Evolutionary conservation across 2,113 vertebrate genomes (phyloP), one percentile per base, ranked within the genome.

Genomic region (Paracanthobrama guichenoti): DNA sequence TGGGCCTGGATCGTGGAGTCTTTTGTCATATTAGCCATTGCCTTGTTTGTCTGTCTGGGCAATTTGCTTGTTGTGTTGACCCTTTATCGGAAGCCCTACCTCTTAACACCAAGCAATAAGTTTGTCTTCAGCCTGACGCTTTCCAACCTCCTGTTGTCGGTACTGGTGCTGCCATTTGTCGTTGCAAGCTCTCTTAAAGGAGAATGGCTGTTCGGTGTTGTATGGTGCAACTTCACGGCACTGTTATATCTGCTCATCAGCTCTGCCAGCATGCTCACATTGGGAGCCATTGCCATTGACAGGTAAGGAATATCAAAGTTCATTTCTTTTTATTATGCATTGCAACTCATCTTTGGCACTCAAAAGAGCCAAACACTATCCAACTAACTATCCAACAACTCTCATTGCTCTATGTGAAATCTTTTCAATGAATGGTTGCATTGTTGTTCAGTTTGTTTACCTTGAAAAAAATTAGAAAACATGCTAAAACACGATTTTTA

Each of bases 21-120:
- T 0, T 82, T 96, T 31, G 94, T 96, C 86, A 96, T 99, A n/a
- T 93, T 97, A 0, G 80, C 95, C 91, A 97, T 99, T 88, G 94
- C 96, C 4, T 90, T 98, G 53, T 94, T 96, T 0, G 96, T 97
- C 88, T 97, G 96, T 89, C 89, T 99, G 92, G 97, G 98, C 84
- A 99, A 99, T 93, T 91, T 99, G 79, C 88, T 98, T 84, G 92
- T 99, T 0, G 97, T 97, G 11, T 83, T 92, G 31, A 99, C 98
- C 11, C 94, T 99, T 2, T 99, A 99, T 84, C 95, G 95, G 88
- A 96, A 96, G 90, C 96, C 98, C 0, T 99, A 99, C 87, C 96
- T 99, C 67, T 96, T 99, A 88, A 99, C 98, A 0, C 94, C 98
- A 86, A 99, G 98, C 95, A 99, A 99, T 94, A 99, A 98, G 93